Evolutionary conservation across 2,888 invertebrate genomes (phyloP).

Genomic region (Theretra japonica): DNA sequence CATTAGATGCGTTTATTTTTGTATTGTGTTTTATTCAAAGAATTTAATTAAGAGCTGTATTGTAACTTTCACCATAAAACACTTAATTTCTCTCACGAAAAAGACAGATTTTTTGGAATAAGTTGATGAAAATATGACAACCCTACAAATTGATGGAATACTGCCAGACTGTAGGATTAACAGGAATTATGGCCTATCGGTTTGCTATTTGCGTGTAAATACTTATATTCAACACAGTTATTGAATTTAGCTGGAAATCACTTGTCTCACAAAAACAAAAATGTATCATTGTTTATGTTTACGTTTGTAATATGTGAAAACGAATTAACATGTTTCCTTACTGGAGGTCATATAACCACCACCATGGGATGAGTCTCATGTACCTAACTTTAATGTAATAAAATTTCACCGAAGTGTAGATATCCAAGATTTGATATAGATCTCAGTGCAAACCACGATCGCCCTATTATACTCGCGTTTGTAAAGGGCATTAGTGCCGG

Average conservation of each 20-base stretch:
- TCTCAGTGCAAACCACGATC: conserved; percentile 47
- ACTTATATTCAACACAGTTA: not conserved
- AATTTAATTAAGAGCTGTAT: too few relatives aligned
- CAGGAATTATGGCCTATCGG: conserved; percentile 61
- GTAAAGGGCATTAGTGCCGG: conserved; percentile 70
- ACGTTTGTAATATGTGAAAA: too few relatives aligned
- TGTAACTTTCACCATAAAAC: too few relatives aligned
- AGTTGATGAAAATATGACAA: conserved; percentile 36
- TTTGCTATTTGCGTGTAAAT: conserved; percentile 57
- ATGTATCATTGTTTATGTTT: too few relatives aligned
- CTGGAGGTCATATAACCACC: not conserved
- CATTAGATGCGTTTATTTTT: too few relatives aligned
- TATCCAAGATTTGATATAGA: conserved; percentile 48
- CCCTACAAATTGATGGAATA: conserved; percentile 55
- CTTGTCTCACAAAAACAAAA: too few relatives aligned
- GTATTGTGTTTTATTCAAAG: too few relatives aligned
- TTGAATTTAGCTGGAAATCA: not conserved
- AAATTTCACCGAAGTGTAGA: not conserved
- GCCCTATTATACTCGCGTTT: conserved; percentile 78
- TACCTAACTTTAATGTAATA: not conserved
- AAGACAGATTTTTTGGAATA: not conserved
- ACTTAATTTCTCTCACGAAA: not conserved
- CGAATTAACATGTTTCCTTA: too few relatives aligned
- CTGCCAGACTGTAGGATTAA: conserved; percentile 58
- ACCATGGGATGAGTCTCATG: too few relatives aligned